Base-by-base conservation (phyloP, 2,797 vertebrate species). In the Falco columbarius region DNA sequence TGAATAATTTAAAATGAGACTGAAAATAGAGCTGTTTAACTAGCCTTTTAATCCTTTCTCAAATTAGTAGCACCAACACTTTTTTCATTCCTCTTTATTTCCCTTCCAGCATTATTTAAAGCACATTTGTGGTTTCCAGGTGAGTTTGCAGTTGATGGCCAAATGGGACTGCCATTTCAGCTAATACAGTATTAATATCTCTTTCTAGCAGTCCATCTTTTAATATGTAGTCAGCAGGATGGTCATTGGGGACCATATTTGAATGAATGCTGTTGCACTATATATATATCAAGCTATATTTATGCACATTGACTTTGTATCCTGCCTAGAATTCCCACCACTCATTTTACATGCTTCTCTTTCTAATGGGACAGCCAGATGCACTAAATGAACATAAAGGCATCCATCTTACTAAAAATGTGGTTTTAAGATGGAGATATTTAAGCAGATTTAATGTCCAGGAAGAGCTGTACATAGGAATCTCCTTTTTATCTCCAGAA, bases 1-100 rank as follows among this genome's bases (percentile, higher is more conserved):
- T 70, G 40, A 93, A 82, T 92, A 93, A 91, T 87, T 94, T 93
- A 96, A 93, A 93, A 86, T 73, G 11, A 89, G n/a, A 71, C 55
- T 74, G 68, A 89, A 93, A 90, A 95, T 32, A 68, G 59, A 91
- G 42, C 18, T 82, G 36, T 90, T 95, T 67, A 68, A 75, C 49
- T 58, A 44, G 42, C 6, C 23, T 89, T 90, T 91, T 84, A 92
- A 94, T 90, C 16, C 34, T 85, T 91, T 89, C 54, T 95, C 40
- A 81, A 85, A 92, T 81, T 59, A 87, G 9, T 58, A 81, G 3
- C 49, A 92, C 16, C 26, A 74, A 55, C 32, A 85, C n/a, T 10
- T 92, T 82, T 96, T 89, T 49, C 30, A 7, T 59, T 66, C 79
- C n/a, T 88, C 47, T 76, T 77, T 76, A 70, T 73, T 89, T 91